Conservation (phyloP, 2,797 vertebrate genomes). For the Onychomys leucogaster region DNA sequence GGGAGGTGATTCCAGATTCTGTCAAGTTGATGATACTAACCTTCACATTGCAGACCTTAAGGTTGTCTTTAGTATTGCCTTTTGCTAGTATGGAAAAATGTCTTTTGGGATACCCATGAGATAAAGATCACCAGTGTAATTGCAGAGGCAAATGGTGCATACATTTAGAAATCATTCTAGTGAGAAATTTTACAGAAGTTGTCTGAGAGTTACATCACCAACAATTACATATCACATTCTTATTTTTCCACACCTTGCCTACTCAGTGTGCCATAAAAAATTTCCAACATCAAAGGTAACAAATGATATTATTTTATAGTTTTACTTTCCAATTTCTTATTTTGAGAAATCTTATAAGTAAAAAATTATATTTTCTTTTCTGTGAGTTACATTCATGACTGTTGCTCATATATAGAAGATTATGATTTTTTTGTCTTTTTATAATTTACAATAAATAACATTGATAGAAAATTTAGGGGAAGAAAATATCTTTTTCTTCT, state of each 20-base stretch:
- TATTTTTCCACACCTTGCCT: neutral
- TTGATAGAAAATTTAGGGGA: neutral
- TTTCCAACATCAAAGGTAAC: neutral
- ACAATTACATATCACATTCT: neutral
- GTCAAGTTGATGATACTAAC: neutral
- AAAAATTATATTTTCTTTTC: slow-evolving; percentile 11
- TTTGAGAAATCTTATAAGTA: neutral
- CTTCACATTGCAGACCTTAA: neutral
- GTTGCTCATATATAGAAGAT: neutral
- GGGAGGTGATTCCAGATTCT: neutral
- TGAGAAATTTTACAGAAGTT: neutral
- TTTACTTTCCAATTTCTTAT: neutral
- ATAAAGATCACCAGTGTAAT: neutral
- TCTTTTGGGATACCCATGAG: neutral
- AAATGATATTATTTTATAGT: neutral
- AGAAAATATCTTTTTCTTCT: neutral
- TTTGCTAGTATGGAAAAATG: neutral
- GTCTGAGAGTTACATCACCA: neutral
- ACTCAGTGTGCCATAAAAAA: neutral
- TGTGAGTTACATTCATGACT: neutral
- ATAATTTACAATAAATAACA: neutral
- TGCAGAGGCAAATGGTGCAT: neutral
- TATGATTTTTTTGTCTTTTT: neutral
- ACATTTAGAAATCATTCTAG: neutral
- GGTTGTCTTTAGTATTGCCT: neutral